Base-by-base conservation (phyloP, 2,888 invertebrate genomes). In the Phrixothrix hirtus region DNA sequence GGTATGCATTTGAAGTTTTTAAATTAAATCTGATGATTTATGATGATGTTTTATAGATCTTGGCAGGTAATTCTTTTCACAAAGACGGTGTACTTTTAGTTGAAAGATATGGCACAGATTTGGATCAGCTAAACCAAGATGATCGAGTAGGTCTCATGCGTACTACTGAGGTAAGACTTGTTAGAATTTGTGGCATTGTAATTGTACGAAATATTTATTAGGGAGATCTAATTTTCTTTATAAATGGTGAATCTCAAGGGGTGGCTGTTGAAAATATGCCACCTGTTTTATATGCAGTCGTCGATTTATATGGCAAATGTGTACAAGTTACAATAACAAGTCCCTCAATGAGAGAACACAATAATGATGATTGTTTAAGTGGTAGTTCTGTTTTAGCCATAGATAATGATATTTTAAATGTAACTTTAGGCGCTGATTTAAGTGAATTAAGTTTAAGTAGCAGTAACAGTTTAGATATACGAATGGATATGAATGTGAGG, bases 241-340 rank as follows among this genome's bases (percentile, higher is more conserved):
- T 95, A 11, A 95, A 95, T 74, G 93, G 92, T 1, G 83, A 87
- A 62, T 89, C 92, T 13, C 91, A 94, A 73, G 95, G 95, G 0
- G 81, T 92, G 26, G 95, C 94, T 1, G 92, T 89, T 0, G 81
- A 79, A 61, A 87, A 86, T 61, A 78, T 95, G 60, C 95, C 95
- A 0, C 69, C 80, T 12, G 80, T 83, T 48, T 81, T 92, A 5
- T 90, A 83, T 78, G 91, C 87, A 16, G 82, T 92, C 27, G 83
- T 92, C 13, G 89, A 92, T 74, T 78, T 92, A 65, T 92, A 90
- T 72, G 92, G 91, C 2, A 87, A 89, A 73, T 91, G 90, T 75
- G 86, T 88, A 13, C 89, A 90, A 78, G 86, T 92, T 21, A 84
- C 88, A 30, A 77, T 81, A 60, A 77, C 78, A 10, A 77, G 75